Percentiles rank a stretch among this genome's conserved stretches.
phyloP scores from a whole-genome alignment of 2,113 vertebrate genomes.

The Nycticorax nycticorax region DNA sequence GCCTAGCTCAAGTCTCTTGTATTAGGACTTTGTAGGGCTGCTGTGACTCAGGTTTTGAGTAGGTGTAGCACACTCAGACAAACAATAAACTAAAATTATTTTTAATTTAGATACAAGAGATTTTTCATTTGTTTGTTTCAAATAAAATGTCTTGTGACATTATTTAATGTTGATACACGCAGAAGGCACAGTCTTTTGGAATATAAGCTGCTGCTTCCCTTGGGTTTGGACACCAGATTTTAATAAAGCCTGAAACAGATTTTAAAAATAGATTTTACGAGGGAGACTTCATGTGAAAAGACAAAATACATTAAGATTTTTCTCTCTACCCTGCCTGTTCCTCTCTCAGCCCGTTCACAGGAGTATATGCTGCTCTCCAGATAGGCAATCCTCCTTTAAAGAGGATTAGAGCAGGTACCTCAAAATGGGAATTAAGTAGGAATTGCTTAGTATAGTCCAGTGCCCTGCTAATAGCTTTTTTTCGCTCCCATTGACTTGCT shows the following conservation, averaged over 20 bases:
- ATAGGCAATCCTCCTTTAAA: neutral
- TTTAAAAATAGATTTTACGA: neutral
- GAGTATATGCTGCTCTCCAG: neutral
- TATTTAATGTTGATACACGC: neutral
- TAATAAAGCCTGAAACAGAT: neutral
- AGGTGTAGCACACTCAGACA: neutral
- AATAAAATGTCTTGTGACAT: neutral
- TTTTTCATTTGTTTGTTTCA: neutral
- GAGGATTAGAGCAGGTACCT: neutral
- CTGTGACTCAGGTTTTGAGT: neutral
- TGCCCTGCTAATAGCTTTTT: neutral
- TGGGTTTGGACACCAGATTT: neutral
- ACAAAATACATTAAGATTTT: neutral
- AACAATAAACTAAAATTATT: neutral
- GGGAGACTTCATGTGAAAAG: neutral
- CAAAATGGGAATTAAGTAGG: neutral
- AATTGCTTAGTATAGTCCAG: neutral
- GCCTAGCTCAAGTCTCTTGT: neutral
- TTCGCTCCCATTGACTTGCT: neutral
- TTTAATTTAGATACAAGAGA: neutral
- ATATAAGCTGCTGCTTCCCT: neutral
- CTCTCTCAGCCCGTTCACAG: neutral
- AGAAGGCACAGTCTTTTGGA: neutral
- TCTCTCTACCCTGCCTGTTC: neutral
- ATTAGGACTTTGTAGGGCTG: neutral